Base-by-base conservation (phyloP, 2,113 vertebrate genomes). In the Damaliscus lunatus region DNA sequence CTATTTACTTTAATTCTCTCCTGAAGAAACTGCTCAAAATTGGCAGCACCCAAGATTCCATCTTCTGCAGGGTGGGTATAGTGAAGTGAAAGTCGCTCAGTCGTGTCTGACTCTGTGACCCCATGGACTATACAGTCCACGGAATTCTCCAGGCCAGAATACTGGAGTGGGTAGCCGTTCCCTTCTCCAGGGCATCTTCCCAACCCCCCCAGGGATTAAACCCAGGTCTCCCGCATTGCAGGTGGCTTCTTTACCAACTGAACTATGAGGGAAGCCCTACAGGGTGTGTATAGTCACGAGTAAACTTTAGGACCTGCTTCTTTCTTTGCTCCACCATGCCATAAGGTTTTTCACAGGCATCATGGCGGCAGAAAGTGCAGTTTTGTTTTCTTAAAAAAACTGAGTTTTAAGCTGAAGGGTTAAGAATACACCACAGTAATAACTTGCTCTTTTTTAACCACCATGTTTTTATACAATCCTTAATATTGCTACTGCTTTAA, bases 211-310 rank as follows among this genome's bases (percentile, higher is more conserved):
- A 67, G n/a, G 64, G 64, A 67, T 10, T 17, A n/a, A 67, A 67
- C n/a, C 14, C 60, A 16, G 7, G 62, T 64, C 31, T 64, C 62
- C 62, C 2, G 14, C 62, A 33, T 17, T 64, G 31, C 62, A 64
- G 62, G 62, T 1, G 0, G 31, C 15, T 67, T 67, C 64, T 67
- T 67, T 36, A 67, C 64, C n/a, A n/a, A 36, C n/a, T 67, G 64
- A 67, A 19, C 64, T 67, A 71, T 5, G n/a, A 71, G 64, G 17
- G 64, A 71, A 71, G 64, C 64, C n/a, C 77, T 31, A 81, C 9
- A 50, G 9, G 9, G 16, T 33, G 8, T 48, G 29, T 50, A 19
- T 0, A 33, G 16, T 33, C 0, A 0, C 1, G 1, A 50, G 29
- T 19, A 50, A 81, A 33, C 78, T 50, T 50, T 31, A 50, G 77